Evolutionary conservation across 2,888 invertebrate species (phyloP), one percentile per base, ranked within the genome.

Genomic region (Campoplex capitator): DNA sequence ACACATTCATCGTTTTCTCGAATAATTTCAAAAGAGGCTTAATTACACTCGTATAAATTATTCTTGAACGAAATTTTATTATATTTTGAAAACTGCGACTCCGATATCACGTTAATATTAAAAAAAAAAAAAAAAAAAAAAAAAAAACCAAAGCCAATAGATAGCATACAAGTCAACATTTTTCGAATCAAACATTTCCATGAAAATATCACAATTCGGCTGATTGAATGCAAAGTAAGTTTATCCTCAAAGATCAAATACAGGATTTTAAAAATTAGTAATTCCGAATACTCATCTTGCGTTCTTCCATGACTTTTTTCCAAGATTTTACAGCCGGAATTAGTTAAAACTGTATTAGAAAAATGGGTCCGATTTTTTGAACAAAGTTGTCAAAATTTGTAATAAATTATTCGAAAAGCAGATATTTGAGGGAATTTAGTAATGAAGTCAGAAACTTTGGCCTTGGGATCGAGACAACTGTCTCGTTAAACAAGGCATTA

Each of bases 1-100:
- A 79, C 84, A 79, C 75, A 83, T 81, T 62, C 73, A 79, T 85
- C 70, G 74, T 32, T 78, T 78, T 79, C 42, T 1, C 32, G 62
- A 28, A 67, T 18, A 81, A 75, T 78, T 80, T 56, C 13, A 13
- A 32, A 62, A 38, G 13, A 28, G 62, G 38, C 71, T 70, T 83
- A 75, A 83, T 56, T 56, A 38, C 35, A 67, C 3, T 70, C 78
- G 32, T 38, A 8, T 38, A 6, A 35, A 51, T 51, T 51, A 51
- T 51, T 6, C 1, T 4, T n/a, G 7, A 4, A 18, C 7, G 7
- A 0, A 51, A 51, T n/a, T 7, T 4, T 51, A n/a, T 7, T 51
- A 51, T n/a, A 51, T 4, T 51, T 51, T 51, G 7, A 18, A n/a
- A 51, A 16, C 3, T n/a, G 51, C 7, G 18, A 6, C 18, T 51